These are phyloP conservation scores for Spea multiplicata DNA, from an alignment of 2,113 vertebrate species.

Conservation along the genomic window DNA sequence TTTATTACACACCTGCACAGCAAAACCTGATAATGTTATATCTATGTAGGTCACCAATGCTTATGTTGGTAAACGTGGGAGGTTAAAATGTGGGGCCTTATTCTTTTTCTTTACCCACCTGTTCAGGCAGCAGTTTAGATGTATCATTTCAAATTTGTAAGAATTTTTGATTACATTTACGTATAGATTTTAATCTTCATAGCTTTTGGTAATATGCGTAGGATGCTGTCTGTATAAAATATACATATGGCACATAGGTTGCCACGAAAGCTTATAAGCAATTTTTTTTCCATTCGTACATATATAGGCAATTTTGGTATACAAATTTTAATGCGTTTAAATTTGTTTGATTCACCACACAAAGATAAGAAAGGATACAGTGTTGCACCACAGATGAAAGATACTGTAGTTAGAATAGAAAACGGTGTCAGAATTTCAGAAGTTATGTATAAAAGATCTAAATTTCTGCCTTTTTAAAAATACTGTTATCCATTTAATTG, in stretches of 20 bases:
- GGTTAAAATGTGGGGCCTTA: slow-evolving; percentile 27
- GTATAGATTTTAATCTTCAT: slow-evolving; percentile 66
- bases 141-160: slow-evolving; percentile 60
- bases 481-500: no score
- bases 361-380: slow-evolving; percentile 54
- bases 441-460: no score
- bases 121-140: slow-evolving; percentile 46
- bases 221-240: slow-evolving; percentile 60
- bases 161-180: slow-evolving; percentile 53
- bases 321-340: slow-evolving; percentile 51
- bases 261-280: slow-evolving; percentile 51
- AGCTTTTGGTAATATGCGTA: slow-evolving; percentile 64
- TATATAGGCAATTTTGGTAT: slow-evolving; percentile 59
- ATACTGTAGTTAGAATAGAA: slow-evolving; percentile 52
- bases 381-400: slow-evolving; percentile 66
- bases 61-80: slow-evolving; percentile 46
- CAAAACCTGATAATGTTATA: slow-evolving; percentile 46
- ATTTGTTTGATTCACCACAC: slow-evolving; percentile 62
- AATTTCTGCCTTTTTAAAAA: no score
- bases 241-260: slow-evolving; percentile 56
- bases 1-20: slow-evolving; percentile 57
- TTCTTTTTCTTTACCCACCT: slow-evolving; percentile 51
- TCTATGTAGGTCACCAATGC: slow-evolving; percentile 68
- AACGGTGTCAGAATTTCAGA: no score
- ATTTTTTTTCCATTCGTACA: slow-evolving; percentile 53